Evolutionary conservation across 2,113 vertebrate genomes (phyloP).

Genomic region (Siphamia tubifer): DNA sequence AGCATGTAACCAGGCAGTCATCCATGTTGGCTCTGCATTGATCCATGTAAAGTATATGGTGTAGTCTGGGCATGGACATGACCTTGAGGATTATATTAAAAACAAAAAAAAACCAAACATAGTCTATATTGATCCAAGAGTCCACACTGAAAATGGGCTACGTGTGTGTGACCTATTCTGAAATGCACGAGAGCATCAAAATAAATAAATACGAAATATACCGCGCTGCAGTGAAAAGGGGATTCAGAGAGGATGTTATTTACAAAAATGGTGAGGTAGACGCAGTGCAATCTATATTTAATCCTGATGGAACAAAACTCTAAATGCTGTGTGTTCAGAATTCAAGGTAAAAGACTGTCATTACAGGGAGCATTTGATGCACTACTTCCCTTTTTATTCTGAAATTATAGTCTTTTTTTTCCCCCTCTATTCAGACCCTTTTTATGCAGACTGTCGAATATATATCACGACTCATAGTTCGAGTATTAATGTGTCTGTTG

Average conservation of each 20-base stretch:
- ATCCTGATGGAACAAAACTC: too few species aligned
- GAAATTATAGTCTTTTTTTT: too few species aligned
- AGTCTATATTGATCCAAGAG: constrained; percentile 3
- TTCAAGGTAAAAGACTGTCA: too few species aligned
- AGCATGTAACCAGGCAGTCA: constrained; percentile 19
- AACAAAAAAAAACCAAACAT: neutral
- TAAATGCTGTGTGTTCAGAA: too few species aligned
- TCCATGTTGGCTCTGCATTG: constrained; percentile 32
- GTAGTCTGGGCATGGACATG: neutral
- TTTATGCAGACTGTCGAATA: too few species aligned
- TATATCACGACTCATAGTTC: too few species aligned
- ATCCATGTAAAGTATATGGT: constrained; percentile 13
- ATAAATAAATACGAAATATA: neutral
- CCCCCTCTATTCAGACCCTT: too few species aligned
- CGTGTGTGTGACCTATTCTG: neutral
- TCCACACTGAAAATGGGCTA: neutral
- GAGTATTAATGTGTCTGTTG: too few species aligned
- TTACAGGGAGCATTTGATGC: too few species aligned
- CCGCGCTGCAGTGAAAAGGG: neutral
- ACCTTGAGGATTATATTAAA: constrained; percentile 18
- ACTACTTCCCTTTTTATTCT: too few species aligned
- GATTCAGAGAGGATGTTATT: neutral
- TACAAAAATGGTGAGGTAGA: neutral
- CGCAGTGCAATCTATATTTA: too few species aligned
- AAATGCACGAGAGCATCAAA: neutral